A percentile compares a stretch with the other conserved stretches of the same genome.
Evolutionary conservation across 2,888 invertebrate species (phyloP).

Genomic region (Scaptodrosophila latifasciaeformis): DNA sequence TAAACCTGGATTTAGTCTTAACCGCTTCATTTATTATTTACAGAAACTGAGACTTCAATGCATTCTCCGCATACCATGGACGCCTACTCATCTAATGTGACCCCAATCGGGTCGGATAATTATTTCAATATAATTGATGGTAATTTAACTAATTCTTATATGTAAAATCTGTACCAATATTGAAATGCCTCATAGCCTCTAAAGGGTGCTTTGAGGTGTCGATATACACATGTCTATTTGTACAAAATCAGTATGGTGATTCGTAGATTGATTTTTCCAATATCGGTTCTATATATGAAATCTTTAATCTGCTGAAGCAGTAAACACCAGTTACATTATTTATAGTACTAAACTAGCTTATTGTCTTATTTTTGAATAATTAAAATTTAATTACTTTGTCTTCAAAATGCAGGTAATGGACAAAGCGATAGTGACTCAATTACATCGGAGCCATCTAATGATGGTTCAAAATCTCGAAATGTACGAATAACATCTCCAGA

Average conservation of each 20-base stretch:
- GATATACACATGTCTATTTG: too few species aligned
- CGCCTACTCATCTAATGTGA: conserved; percentile 56
- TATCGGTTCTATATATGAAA: too few species aligned
- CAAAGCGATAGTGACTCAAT: conserved; percentile 64
- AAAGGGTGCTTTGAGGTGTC: too few species aligned
- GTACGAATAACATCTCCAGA: too few species aligned
- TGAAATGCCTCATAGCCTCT: too few species aligned
- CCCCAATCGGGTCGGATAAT: conserved; percentile 48
- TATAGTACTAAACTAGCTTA: too few species aligned
- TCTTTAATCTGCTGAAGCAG: too few species aligned
- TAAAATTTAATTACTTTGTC: neutral
- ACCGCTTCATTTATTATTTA: neutral
- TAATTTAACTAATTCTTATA: conserved; percentile 11
- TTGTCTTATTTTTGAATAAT: conserved; percentile 10
- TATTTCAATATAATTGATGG: conserved; percentile 38
- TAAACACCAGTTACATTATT: too few species aligned
- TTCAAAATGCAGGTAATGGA: conserved; percentile 38
- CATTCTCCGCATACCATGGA: conserved; percentile 68
- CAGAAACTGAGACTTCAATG: conserved; percentile 52
- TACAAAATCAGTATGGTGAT: too few species aligned
- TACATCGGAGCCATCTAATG: conserved; percentile 68
- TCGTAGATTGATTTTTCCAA: too few species aligned
- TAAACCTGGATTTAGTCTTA: neutral
- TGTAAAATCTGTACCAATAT: neutral
- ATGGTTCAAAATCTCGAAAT: conserved; percentile 39